phyloP scores from a whole-genome alignment of 1,140 invertebrate genomes.

The Drosophila repleta region DNA sequence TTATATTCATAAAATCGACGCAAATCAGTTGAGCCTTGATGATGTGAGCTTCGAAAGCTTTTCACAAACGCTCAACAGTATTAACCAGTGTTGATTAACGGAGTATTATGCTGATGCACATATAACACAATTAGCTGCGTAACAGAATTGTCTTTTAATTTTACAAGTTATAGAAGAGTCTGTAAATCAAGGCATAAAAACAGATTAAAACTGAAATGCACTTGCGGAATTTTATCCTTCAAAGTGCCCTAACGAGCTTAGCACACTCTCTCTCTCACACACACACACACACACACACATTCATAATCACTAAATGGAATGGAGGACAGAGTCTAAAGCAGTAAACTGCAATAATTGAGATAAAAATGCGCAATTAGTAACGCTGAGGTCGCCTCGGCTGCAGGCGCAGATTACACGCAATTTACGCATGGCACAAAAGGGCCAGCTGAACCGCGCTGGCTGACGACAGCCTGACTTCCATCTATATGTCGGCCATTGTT shows the following conservation, averaged over 20 bases:
- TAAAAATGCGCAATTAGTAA: slow-evolving; percentile 79
- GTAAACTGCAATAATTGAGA: slow-evolving; percentile 77
- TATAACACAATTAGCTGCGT: no score
- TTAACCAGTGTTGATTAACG: no score
- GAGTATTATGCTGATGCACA: no score
- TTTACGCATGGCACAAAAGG: slow-evolving; percentile 53
- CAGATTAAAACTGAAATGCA: slow-evolving; percentile 44
- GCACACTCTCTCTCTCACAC: neutral
- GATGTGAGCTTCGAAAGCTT: no score
- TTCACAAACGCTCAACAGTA: no score
- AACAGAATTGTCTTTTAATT: no score
- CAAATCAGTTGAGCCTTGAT: no score
- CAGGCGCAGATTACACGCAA: slow-evolving; percentile 61
- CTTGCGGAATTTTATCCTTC: slow-evolving; percentile 33
- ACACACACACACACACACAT: slow-evolving; percentile 14
- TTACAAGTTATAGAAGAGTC: no score
- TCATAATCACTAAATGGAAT: slow-evolving; percentile 48
- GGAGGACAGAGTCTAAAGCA: slow-evolving; percentile 23
- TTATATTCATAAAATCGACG: neutral
- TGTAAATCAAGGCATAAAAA: slow-evolving; percentile 6
- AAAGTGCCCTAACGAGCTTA: slow-evolving; percentile 25
- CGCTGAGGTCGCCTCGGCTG: slow-evolving; percentile 49
- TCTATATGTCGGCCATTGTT: slow-evolving; percentile 51
- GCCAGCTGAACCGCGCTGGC: slow-evolving; percentile 16
- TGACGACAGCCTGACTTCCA: slow-evolving; percentile 33